These are phyloP conservation scores for Daktulosphaira vitifoliae DNA, from an alignment of 1,140 invertebrate genomes.

Conservation along the genomic window DNA sequence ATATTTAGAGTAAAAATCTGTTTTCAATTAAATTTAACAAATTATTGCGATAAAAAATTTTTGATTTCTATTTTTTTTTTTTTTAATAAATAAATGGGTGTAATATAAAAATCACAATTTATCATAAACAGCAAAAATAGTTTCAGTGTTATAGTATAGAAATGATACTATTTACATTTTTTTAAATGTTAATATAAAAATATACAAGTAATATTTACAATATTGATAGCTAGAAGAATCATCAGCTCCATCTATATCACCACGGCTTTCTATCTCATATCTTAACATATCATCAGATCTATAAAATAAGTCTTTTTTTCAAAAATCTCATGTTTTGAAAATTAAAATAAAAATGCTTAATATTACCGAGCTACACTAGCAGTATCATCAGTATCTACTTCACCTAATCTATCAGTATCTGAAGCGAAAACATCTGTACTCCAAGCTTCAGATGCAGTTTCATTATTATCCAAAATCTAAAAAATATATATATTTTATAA, in stretches of 20 bases:
- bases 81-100: no score
- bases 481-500: constrained; percentile 29
- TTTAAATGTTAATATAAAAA: not conserved
- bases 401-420: constrained; percentile 84
- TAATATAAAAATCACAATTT: no score
- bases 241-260: constrained; percentile 40
- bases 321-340: not conserved
- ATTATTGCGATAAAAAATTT: no score
- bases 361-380: constrained; percentile 57
- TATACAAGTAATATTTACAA: not conserved
- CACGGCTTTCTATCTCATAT: constrained; percentile 51
- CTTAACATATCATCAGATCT: constrained; percentile 63
- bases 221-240: constrained; percentile 26
- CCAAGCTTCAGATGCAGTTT: constrained; percentile 93
- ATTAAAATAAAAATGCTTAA: not conserved
- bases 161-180: not conserved
- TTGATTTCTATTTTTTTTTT: no score
- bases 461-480: constrained; percentile 61
- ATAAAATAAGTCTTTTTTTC: not conserved
- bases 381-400: constrained; percentile 75
- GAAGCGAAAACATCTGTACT: constrained; percentile 92
- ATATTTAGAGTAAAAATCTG: no score
- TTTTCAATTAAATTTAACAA: no score
- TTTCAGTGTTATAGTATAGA: not conserved
- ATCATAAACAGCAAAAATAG: not conserved